Conservation (phyloP, 1,140 invertebrate species). For the Drosophila guanche region DNA sequence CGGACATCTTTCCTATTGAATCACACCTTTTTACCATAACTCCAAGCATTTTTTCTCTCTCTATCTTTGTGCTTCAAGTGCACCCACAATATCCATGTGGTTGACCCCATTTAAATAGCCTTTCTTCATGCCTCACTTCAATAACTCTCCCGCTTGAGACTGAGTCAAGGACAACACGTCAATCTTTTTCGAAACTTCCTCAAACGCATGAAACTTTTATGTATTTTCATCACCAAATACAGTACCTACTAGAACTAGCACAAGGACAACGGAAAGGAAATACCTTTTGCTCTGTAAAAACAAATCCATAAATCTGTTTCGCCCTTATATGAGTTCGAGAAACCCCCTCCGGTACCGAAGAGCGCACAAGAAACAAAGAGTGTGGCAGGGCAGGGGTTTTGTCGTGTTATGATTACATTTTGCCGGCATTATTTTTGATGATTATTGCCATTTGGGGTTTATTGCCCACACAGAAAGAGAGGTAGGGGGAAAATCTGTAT, state of each 20-base stretch:
- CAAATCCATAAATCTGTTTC: constrained; percentile 62
- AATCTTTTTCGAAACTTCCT: constrained; percentile 29
- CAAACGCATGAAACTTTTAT: constrained; percentile 35
- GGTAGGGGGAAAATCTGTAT: constrained; percentile 23
- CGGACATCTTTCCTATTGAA: too few species aligned
- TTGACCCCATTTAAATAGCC: constrained; percentile 29
- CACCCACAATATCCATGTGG: constrained; percentile 1
- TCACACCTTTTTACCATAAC: too few species aligned
- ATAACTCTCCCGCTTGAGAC: constrained; percentile 30
- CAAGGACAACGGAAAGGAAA: constrained; percentile 60
- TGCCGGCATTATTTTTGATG: constrained; percentile 67
- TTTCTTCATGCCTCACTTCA: constrained; percentile 34
- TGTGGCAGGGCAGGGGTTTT: constrained; percentile 22
- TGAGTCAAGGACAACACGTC: constrained; percentile 33
- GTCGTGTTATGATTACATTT: constrained; percentile 57
- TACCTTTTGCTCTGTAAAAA: constrained; percentile 59
- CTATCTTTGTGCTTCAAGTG: too few species aligned
- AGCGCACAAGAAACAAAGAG: constrained; percentile 24
- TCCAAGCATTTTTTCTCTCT: too few species aligned
- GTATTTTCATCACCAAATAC: constrained; percentile 27
- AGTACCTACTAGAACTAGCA: constrained; percentile 28
- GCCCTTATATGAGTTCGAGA: constrained; percentile 26
- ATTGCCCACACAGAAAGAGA: constrained; percentile 20
- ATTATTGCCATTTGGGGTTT: constrained; percentile 58
- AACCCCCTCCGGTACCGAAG: constrained; percentile 15